These are phyloP conservation scores for Anorthoa munda DNA, from an alignment of 2,888 invertebrate genomes.

Conservation along the genomic window DNA sequence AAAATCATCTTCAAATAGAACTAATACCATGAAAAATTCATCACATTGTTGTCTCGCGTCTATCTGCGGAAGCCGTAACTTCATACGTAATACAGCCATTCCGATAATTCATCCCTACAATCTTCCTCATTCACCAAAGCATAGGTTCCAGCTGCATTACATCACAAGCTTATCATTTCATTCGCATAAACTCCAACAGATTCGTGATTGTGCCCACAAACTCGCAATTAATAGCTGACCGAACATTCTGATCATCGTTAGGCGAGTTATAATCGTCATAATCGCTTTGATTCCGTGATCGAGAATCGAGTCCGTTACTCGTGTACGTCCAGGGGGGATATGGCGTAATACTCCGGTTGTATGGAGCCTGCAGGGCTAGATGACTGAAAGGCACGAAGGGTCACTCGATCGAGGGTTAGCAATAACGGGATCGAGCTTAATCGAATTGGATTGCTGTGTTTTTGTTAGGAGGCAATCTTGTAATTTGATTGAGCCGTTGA, in stretches of 20 bases:
- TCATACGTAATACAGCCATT: neutral
- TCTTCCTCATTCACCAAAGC: neutral
- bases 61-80: no score
- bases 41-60: no score
- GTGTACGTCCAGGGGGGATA: conserved; percentile 72
- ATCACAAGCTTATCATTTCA: conserved; percentile 40
- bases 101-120: neutral
- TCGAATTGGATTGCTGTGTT: conserved; percentile 42
- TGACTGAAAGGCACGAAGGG: conserved; percentile 60
- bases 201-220: conserved; percentile 77
- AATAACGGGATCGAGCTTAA: conserved; percentile 54
- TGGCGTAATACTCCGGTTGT: conserved; percentile 67
- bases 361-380: conserved; percentile 49
- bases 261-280: conserved; percentile 77
- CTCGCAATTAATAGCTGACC: conserved; percentile 75
- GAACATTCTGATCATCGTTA: conserved; percentile 68
- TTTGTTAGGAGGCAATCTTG: conserved; percentile 22
- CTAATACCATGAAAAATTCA: no score
- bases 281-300: conserved; percentile 79
- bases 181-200: conserved; percentile 62
- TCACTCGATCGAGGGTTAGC: conserved; percentile 48
- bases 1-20: no score
- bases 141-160: conserved; percentile 25
- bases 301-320: conserved; percentile 78
- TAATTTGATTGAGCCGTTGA: conserved; percentile 9